Evolutionary conservation across 2,888 invertebrate species (phyloP).

Genomic region (Allacma fusca): DNA sequence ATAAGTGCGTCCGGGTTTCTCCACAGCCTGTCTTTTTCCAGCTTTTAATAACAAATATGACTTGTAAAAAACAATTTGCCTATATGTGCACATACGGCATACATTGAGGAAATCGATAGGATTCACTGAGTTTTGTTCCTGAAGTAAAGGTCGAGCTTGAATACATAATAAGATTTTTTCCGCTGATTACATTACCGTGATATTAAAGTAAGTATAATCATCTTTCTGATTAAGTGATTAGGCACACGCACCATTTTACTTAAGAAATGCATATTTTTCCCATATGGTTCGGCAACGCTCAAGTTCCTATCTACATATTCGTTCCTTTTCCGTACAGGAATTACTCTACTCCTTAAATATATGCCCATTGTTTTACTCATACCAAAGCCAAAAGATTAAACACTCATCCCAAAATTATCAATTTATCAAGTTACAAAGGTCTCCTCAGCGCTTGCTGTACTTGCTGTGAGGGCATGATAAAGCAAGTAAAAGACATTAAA

Average conservation of each 20-base stretch:
- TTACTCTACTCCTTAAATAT: not conserved
- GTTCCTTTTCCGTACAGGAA: not conserved
- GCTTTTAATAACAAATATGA: not conserved
- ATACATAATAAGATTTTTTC: slow-evolving; percentile 11
- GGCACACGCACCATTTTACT: slow-evolving; percentile 13
- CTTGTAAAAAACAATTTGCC: not conserved
- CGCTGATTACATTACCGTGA: not conserved
- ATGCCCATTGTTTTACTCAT: not conserved
- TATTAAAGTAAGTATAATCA: slow-evolving; percentile 7
- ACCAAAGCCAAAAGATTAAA: not conserved
- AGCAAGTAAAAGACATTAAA: not conserved
- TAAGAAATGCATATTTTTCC: slow-evolving; percentile 1
- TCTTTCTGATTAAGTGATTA: slow-evolving; percentile 19
- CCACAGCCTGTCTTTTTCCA: not conserved
- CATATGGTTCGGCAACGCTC: not conserved
- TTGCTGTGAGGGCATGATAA: not conserved
- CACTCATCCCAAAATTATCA: not conserved
- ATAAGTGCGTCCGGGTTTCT: not conserved
- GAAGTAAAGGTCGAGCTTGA: not conserved
- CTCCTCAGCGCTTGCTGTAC: not conserved
- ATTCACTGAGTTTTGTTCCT: not conserved
- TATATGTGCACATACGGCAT: not conserved
- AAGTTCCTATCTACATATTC: not conserved
- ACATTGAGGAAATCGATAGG: not conserved
- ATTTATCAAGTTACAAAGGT: slow-evolving; percentile 6